phyloP scores from a whole-genome alignment of 2,888 invertebrate genomes.

The Sussaba pulchella region DNA sequence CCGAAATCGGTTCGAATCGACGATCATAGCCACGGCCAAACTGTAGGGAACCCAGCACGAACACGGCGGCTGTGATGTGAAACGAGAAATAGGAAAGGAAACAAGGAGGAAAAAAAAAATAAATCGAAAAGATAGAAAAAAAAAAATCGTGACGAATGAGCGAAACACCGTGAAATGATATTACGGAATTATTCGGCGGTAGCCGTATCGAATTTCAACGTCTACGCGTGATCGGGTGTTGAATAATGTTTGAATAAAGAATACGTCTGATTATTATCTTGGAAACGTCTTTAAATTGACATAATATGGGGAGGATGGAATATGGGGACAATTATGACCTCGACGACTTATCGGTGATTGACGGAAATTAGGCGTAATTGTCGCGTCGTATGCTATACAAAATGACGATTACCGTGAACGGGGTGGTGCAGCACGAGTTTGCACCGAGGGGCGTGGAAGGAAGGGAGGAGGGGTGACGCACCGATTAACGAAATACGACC shows the following conservation, averaged over 20 bases:
- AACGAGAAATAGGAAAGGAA: too few relatives aligned
- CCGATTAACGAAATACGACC: constrained; percentile 58
- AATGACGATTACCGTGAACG: not conserved
- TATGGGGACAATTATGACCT: not conserved
- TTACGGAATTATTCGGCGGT: not conserved
- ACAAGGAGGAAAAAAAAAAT: too few relatives aligned
- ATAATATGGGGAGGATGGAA: not conserved
- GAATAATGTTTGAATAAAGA: too few relatives aligned
- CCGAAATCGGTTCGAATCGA: constrained; percentile 37
- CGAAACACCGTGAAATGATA: not conserved
- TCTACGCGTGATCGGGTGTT: too few relatives aligned
- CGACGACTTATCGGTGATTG: constrained; percentile 25
- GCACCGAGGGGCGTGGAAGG: too few relatives aligned
- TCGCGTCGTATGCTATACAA: constrained; percentile 18
- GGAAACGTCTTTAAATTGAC: too few relatives aligned
- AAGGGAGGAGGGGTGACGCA: constrained; percentile 46
- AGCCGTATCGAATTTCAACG: not conserved
- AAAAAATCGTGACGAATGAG: too few relatives aligned
- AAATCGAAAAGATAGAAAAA: too few relatives aligned
- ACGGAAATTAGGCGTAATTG: constrained; percentile 29
- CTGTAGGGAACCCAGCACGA: too few relatives aligned
- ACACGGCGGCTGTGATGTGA: too few relatives aligned
- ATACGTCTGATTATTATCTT: too few relatives aligned
- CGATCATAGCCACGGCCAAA: too few relatives aligned
- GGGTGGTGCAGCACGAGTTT: constrained; percentile 10